These are phyloP conservation scores for Zeus faber DNA, from an alignment of 2,113 vertebrate genomes.

Conservation along the genomic window DNA sequence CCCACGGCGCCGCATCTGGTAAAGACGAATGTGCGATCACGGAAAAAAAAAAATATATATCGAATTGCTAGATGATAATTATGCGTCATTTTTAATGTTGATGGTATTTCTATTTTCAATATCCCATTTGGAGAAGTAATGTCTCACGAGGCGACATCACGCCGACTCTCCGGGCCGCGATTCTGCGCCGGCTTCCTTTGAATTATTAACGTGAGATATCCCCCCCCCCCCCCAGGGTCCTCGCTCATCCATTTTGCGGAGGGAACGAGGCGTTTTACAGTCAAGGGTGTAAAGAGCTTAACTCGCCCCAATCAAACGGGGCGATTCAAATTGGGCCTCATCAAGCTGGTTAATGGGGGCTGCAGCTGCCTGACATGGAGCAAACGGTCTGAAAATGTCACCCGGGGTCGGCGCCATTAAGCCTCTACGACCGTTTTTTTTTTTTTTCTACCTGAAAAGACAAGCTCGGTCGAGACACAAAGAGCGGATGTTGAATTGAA, in stretches of 20 bases:
- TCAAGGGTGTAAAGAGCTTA: conserved; percentile 89
- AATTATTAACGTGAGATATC: conserved; percentile 96
- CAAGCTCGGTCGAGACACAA: too few species aligned
- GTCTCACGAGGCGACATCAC: too few species aligned
- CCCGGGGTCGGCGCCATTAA: conserved; percentile 29
- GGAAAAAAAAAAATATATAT: neutral
- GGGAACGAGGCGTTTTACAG: conserved; percentile 85
- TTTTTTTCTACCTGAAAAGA: conserved; percentile 24
- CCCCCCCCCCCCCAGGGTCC: conserved; percentile 87
- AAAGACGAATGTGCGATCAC: too few species aligned
- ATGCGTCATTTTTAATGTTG: conserved; percentile 16
- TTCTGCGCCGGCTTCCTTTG: conserved; percentile 94
- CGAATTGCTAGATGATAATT: neutral
- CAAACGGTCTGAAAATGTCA: conserved; percentile 37
- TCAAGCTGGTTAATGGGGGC: conserved; percentile 83
- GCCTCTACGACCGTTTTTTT: too few species aligned
- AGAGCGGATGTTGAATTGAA: too few species aligned
- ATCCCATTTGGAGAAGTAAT: conserved; percentile 85
- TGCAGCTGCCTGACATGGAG: conserved; percentile 84
- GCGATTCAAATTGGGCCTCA: conserved; percentile 89
- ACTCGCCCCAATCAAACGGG: conserved; percentile 87
- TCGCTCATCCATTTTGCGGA: conserved; percentile 86
- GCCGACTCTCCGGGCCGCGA: conserved; percentile 83
- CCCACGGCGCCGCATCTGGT: too few species aligned
- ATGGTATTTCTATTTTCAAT: conserved; percentile 53